These are phyloP conservation scores for Magallana ariakensis DNA, from an alignment of 1,140 invertebrate species.

Conservation along the genomic window DNA sequence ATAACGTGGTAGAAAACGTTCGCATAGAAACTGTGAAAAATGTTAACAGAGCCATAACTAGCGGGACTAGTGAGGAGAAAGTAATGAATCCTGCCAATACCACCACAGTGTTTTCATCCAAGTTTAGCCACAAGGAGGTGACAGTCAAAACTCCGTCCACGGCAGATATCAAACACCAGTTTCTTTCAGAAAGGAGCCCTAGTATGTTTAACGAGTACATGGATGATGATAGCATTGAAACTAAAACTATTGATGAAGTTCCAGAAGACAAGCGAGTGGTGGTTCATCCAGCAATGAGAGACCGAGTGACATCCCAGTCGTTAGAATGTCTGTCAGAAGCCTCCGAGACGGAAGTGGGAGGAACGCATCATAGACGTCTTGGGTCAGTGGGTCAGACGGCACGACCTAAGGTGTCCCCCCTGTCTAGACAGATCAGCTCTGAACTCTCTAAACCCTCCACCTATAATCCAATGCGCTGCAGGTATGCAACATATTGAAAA, in stretches of 20 bases:
- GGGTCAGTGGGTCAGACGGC: slow-evolving; percentile 60
- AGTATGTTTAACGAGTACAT: slow-evolving; percentile 77
- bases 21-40: slow-evolving; percentile 61
- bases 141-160: neutral
- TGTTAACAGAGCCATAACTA: slow-evolving; percentile 45
- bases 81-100: slow-evolving; percentile 27
- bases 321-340: slow-evolving; percentile 32
- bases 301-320: slow-evolving; percentile 12
- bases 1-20: slow-evolving; percentile 60
- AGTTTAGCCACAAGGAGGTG: neutral
- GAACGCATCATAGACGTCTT: slow-evolving; percentile 50
- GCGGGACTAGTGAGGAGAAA: neutral
- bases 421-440: slow-evolving; percentile 67
- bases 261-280: slow-evolving; percentile 64
- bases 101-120: neutral
- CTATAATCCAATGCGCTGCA: slow-evolving; percentile 66
- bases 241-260: slow-evolving; percentile 70
- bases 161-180: slow-evolving; percentile 60
- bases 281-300: slow-evolving; percentile 45
- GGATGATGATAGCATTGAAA: slow-evolving; percentile 65
- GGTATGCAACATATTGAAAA: slow-evolving; percentile 55
- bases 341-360: neutral
- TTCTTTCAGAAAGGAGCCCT: slow-evolving; percentile 66
- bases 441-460: slow-evolving; percentile 58
- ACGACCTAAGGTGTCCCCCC: slow-evolving; percentile 52